Percentiles rank a stretch among this genome's conserved stretches.
Evolutionary conservation across 2,888 invertebrate genomes (phyloP).

Genomic region (Andrena flavipes): DNA sequence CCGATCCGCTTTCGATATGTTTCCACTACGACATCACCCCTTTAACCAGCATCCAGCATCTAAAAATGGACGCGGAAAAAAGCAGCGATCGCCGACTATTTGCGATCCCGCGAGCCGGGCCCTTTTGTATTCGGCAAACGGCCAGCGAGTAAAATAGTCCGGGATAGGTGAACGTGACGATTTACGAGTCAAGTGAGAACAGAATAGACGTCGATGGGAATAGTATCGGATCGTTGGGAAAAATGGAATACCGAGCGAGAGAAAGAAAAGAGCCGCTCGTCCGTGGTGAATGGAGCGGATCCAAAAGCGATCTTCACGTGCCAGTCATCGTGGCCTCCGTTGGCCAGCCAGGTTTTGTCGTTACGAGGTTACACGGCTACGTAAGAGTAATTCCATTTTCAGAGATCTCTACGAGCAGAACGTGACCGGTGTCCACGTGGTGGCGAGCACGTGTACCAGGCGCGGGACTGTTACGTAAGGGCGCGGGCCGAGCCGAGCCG

Average conservation of each 20-base stretch:
- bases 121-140: no score
- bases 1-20: background rate
- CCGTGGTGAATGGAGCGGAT: slow-evolving; percentile 6
- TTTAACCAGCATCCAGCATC: background rate
- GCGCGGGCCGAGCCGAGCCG: slow-evolving; percentile 19
- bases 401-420: slow-evolving; percentile 49
- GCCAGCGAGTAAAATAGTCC: no score
- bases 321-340: slow-evolving; percentile 30
- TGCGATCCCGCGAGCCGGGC: no score
- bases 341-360: slow-evolving; percentile 25
- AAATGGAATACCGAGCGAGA: no score
- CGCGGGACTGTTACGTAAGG: slow-evolving; percentile 65
- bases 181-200: no score
- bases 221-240: background rate
- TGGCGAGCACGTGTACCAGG: slow-evolving; percentile 61
- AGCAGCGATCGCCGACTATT: no score
- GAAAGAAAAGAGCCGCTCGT: background rate
- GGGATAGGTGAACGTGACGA: no score
- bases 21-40: background rate
- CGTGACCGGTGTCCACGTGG: slow-evolving; percentile 68
- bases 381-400: slow-evolving; percentile 66
- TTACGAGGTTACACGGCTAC: slow-evolving; percentile 45
- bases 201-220: background rate
- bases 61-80: no score
- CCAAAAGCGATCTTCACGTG: slow-evolving; percentile 59